These are phyloP conservation scores for Adelges cooleyi DNA, from an alignment of 1,140 invertebrate species.

Conservation along the genomic window DNA sequence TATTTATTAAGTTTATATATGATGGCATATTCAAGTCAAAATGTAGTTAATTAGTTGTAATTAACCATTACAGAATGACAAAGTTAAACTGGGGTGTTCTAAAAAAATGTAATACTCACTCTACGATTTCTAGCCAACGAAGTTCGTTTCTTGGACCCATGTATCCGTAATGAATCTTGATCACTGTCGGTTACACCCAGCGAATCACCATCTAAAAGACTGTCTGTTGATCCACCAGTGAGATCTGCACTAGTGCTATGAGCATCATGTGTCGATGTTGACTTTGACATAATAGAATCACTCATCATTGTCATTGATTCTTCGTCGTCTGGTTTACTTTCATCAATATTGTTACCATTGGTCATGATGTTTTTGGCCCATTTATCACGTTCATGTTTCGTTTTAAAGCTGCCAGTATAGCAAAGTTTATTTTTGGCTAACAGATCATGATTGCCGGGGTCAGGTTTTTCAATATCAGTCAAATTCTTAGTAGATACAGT, in stretches of 20 bases:
- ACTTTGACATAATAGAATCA: constrained; percentile 23
- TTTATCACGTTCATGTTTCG: constrained; percentile 34
- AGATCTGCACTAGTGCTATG: constrained; percentile 26
- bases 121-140: constrained; percentile 18
- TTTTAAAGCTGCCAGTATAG: constrained; percentile 39
- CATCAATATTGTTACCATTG: constrained; percentile 20
- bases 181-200: constrained; percentile 16
- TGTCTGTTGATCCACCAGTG: constrained; percentile 32
- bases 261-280: constrained; percentile 17
- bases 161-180: constrained; percentile 12
- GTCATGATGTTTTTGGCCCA: constrained; percentile 32
- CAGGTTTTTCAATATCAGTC: neutral
- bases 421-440: constrained; percentile 32
- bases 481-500: constrained; percentile 11
- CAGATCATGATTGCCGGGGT: neutral
- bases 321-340: constrained; percentile 16
- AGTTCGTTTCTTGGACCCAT: constrained; percentile 21
- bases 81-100: too few relatives aligned
- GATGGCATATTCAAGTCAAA: too few relatives aligned
- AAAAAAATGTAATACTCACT: neutral
- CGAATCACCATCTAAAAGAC: constrained; percentile 32
- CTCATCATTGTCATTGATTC: constrained; percentile 15
- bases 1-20: too few relatives aligned
- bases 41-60: too few relatives aligned
- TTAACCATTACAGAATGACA: too few relatives aligned